phyloP scores from a whole-genome alignment of 2,888 invertebrate species.

The Hesperia comma region DNA sequence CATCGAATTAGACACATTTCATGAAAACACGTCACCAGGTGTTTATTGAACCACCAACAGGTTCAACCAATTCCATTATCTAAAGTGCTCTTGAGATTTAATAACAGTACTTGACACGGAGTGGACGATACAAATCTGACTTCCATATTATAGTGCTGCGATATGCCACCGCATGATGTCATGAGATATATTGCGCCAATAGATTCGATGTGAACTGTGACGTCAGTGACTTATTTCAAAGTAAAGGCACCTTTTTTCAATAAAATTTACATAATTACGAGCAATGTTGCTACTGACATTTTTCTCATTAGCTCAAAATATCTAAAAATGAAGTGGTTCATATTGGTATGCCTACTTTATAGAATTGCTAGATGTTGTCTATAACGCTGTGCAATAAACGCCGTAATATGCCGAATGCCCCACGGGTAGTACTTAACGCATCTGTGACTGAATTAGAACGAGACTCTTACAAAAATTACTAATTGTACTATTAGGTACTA shows the following conservation, averaged over 20 bases:
- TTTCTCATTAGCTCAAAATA: no score
- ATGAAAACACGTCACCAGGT: constrained; percentile 44
- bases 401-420: no score
- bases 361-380: no score
- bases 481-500: no score
- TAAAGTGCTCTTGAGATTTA: constrained; percentile 78
- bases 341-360: no score
- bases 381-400: no score
- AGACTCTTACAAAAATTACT: no score
- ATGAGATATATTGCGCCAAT: constrained; percentile 57
- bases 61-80: constrained; percentile 75
- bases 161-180: constrained; percentile 60
- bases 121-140: constrained; percentile 65
- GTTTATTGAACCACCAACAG: constrained; percentile 50
- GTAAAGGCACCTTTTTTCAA: not conserved
- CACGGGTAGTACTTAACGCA: no score
- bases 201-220: not conserved
- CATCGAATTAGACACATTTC: not conserved
- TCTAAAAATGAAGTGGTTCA: no score
- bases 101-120: constrained; percentile 71
- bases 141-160: constrained; percentile 50
- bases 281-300: not conserved
- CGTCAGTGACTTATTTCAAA: not conserved
- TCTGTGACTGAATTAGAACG: no score
- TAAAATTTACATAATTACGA: not conserved